Percentiles rank a stretch among this genome's conserved stretches.
Evolutionary conservation across 2,797 vertebrate species (phyloP).

Genomic region (Anas flavirostris): DNA sequence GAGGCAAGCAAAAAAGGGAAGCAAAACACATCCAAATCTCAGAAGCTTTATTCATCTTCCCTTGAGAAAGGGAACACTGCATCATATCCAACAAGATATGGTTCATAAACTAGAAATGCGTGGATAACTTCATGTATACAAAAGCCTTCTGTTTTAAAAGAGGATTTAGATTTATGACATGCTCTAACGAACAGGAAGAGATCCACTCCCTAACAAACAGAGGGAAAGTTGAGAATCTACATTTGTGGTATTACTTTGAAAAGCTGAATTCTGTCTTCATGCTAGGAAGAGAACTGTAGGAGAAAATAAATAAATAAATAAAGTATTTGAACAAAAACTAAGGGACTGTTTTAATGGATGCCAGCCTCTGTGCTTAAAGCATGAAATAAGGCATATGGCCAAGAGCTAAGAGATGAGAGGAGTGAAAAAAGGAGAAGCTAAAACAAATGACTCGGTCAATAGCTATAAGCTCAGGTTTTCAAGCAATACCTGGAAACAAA

Average conservation of each 20-base stretch:
- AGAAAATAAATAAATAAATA: background rate
- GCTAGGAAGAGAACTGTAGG: background rate
- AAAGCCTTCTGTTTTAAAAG: background rate
- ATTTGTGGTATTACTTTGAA: no score
- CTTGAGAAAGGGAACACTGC: background rate
- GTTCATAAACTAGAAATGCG: background rate
- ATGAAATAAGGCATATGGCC: background rate
- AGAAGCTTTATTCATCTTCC: background rate
- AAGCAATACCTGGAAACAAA: background rate
- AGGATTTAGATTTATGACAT: background rate
- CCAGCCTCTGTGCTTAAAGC: background rate
- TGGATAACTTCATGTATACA: background rate
- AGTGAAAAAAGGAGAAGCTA: background rate
- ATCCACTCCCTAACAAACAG: background rate
- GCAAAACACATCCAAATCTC: background rate
- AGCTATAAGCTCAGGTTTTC: background rate
- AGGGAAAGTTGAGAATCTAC: background rate
- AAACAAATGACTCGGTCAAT: background rate
- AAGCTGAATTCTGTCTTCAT: background rate
- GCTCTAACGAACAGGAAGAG: background rate
- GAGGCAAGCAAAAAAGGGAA: background rate
- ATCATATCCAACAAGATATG: background rate
- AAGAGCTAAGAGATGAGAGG: background rate
- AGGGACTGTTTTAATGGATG: background rate
- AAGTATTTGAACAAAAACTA: background rate